A percentile compares a stretch with the other conserved stretches of the same genome.
Evolutionary conservation across 2,797 vertebrate genomes (phyloP).

Genomic region (Acanthopagrus latus): DNA sequence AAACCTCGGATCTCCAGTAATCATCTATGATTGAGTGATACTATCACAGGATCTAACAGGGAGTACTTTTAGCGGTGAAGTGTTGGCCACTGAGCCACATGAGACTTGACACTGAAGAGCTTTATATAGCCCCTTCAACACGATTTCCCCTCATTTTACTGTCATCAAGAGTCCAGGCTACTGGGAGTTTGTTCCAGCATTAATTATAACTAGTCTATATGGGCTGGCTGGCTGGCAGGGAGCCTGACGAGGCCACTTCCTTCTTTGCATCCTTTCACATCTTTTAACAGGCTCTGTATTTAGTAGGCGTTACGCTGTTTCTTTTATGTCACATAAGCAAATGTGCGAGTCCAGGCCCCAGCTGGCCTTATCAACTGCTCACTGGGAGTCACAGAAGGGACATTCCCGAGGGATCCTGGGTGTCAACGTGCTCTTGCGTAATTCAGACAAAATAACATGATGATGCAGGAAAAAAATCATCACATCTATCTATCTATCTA

Average conservation of each 20-base stretch:
- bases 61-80: constrained; percentile 33
- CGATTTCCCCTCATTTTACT: constrained; percentile 66
- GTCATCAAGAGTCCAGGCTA: constrained; percentile 64
- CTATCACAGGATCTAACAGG: constrained; percentile 46
- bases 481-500: neutral
- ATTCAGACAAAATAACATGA: constrained; percentile 56
- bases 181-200: constrained; percentile 58
- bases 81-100: constrained; percentile 50
- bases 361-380: constrained; percentile 73
- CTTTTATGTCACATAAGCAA: constrained; percentile 59
- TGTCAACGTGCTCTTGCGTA: constrained; percentile 60
- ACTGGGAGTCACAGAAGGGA: constrained; percentile 65
- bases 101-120: constrained; percentile 64
- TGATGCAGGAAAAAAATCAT: constrained; percentile 7
- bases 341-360: constrained; percentile 66
- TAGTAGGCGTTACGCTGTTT: constrained; percentile 28
- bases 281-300: constrained; percentile 31
- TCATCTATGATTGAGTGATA: constrained; percentile 43
- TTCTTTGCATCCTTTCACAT: constrained; percentile 24
- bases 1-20: neutral
- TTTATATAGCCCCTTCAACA: constrained; percentile 76
- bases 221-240: constrained; percentile 48
- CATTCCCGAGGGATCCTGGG: constrained; percentile 67
- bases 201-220: constrained; percentile 69
- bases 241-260: constrained; percentile 29